phyloP scores from a whole-genome alignment of 2,797 vertebrate species.

The Gambusia yucatana region DNA sequence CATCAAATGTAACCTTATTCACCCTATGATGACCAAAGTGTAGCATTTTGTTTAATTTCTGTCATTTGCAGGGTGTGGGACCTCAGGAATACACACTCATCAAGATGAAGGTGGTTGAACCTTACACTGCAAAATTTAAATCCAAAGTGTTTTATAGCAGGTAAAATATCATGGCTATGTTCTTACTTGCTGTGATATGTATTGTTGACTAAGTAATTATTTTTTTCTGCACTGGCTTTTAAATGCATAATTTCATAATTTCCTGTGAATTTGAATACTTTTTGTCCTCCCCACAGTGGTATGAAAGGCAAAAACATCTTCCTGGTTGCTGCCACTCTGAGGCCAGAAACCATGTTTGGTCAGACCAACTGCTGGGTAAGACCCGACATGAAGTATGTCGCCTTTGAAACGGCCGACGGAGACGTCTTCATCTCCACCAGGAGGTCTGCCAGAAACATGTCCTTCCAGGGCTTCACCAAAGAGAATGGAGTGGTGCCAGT shows the following conservation, averaged over 20 bases:
- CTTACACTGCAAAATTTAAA: conserved; percentile 92
- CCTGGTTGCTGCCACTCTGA: conserved; percentile 94
- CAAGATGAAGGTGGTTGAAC: conserved; percentile 95
- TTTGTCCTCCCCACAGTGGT: conserved; percentile 72
- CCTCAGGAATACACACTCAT: conserved; percentile 97
- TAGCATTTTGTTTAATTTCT: conserved; percentile 4
- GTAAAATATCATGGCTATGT: conserved; percentile 37
- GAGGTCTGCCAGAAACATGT: conserved; percentile 95
- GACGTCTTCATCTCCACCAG: conserved; percentile 92
- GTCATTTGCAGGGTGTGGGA: conserved; percentile 87
- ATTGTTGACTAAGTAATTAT: not conserved
- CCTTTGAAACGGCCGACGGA: conserved; percentile 87
- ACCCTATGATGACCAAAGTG: not conserved
- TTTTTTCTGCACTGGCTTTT: not conserved
- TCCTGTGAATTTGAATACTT: not conserved
- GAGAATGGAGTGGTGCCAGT: conserved; percentile 90
- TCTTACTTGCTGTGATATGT: not conserved
- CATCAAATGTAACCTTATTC: not conserved
- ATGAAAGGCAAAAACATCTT: conserved; percentile 92
- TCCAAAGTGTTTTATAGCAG: conserved; percentile 82
- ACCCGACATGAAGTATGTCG: conserved; percentile 95
- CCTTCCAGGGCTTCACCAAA: conserved; percentile 94
- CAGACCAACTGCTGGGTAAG: conserved; percentile 98
- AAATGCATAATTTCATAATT: not conserved
- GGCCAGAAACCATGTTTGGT: conserved; percentile 98